phyloP scores from a whole-genome alignment of 1,140 invertebrate species.

The fruit fly (Drosophila melanogaster) region Release_6_plus_ISO1_MT NT_037436.4:1581001-1581500 shows the following conservation, averaged over 20 bases:
- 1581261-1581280: background rate
- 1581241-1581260: no score
- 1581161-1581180: constrained; percentile 10
- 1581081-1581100: constrained; percentile 43
- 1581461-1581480: constrained; percentile 22
- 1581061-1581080: constrained; percentile 35
- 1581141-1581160: background rate
- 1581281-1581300: background rate
- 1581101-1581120: constrained; percentile 42
- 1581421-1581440: constrained; percentile 60
- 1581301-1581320: constrained; percentile 34
- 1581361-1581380: constrained; percentile 30
- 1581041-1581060: constrained; percentile 40
- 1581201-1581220: background rate
- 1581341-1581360: constrained; percentile 44
- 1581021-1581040: constrained; percentile 40
- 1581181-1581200: constrained; percentile 8
- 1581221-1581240: no score
- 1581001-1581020: constrained; percentile 39
- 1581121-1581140: constrained; percentile 31
- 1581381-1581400: constrained; percentile 52
- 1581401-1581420: constrained; percentile 65
- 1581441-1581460: constrained; percentile 47
- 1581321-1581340: constrained; percentile 4
- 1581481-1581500: constrained; percentile 70